Conservation (phyloP, 37 sponge, comb jelly and placozoan genomes). For the Agelas oroides region DNA sequence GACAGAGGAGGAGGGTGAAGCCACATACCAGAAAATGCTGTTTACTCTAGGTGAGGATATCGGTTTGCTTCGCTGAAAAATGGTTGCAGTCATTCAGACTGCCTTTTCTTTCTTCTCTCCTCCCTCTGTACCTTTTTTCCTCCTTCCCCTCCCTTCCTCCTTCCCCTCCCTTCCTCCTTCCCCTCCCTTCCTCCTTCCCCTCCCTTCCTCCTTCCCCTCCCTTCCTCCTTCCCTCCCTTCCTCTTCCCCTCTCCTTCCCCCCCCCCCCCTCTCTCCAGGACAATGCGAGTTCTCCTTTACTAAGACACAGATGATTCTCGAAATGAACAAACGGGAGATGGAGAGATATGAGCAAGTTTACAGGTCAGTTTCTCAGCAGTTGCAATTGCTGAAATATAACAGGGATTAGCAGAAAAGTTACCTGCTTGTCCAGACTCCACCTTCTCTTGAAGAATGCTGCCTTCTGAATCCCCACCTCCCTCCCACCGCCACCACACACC, state of each 20-base stretch:
- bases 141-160: too few relatives aligned
- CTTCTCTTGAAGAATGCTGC: too few relatives aligned
- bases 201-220: too few relatives aligned
- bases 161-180: too few relatives aligned
- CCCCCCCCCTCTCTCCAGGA: background rate
- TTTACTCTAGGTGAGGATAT: slow-evolving; percentile 64
- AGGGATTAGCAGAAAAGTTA: too few relatives aligned
- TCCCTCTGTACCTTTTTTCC: too few relatives aligned
- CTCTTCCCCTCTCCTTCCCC: background rate
- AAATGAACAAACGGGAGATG: slow-evolving; percentile 88
- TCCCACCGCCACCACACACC: too few relatives aligned
- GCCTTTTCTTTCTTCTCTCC: too few relatives aligned
- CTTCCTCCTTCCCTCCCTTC: background rate
- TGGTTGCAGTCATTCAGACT: background rate
- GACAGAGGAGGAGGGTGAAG: slow-evolving; percentile 56
- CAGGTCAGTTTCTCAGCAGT: slow-evolving; percentile 42
- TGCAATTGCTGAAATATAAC: too few relatives aligned
- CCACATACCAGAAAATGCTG: slow-evolving; percentile 88
- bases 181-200: too few relatives aligned
- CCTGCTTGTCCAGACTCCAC: background rate
- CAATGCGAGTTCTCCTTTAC: slow-evolving; percentile 77
- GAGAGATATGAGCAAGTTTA: slow-evolving; percentile 75
- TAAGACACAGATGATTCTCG: slow-evolving; percentile 76
- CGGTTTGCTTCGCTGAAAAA: background rate
- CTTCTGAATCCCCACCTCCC: too few relatives aligned